Base-by-base conservation (phyloP, 2,888 invertebrate genomes). In the Tenthredo mesomela region DNA sequence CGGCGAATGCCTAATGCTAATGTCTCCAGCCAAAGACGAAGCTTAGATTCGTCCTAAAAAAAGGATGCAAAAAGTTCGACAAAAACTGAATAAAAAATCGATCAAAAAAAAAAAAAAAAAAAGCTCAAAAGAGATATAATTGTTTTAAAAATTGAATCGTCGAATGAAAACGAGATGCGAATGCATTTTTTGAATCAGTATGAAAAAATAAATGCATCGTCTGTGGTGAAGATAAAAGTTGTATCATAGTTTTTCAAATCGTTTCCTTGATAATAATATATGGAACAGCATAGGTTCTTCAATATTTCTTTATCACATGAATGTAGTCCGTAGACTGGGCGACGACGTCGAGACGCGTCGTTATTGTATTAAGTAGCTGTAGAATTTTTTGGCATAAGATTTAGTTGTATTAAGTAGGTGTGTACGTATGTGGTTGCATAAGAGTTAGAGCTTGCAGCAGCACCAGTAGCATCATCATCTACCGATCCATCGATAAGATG, bases 351-450 rank as follows among this genome's bases (percentile, higher is more conserved):
- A n/a, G 43, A 73, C 43, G 71, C 71, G 43, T 73, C 71, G 71
- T 73, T 73, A 73, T 73, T 73, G 71, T 73, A 43, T 73, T 43
- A 73, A 73, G 71, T 73, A 21, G 71, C 61, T 25, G 25, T 21
- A 61, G 25, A 61, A 61, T 61, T 61, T 61, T 61, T 43, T 73
- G 71, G 71, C 71, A 73, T 10, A 43, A 73, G 40, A 43, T 73
- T 15, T 37, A n/a, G 18, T 43, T 43, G 50, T 50, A n/a, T 18
- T n/a, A 12, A 3, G 18, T 18, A 50, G 4, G 47, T 15, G 15
- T 18, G 18, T n/a, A n/a, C n/a, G n/a, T 43, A 43, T 1, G 18
- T 29, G 2, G 25, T 73, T 73, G 71, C 43, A 43, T 73, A 43
- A 73, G 10, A 9, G 33, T 70, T 18, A 18, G 40, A 43, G 54